These are phyloP conservation scores for Panthera tigris DNA, from an alignment of 2,113 vertebrate genomes.

Conservation along the genomic window DNA sequence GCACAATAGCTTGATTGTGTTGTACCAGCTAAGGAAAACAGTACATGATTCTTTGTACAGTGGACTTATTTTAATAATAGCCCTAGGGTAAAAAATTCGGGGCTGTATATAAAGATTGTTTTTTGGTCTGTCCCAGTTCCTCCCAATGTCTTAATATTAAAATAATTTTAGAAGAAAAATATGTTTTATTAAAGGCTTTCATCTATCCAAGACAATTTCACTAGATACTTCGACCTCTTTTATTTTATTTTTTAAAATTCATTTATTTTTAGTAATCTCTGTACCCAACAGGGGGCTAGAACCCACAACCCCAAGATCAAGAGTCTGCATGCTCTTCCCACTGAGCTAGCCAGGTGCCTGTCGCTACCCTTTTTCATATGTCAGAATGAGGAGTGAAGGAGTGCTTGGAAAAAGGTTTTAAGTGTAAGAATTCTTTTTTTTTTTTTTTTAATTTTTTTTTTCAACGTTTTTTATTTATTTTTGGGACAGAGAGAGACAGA, in stretches of 20 bases:
- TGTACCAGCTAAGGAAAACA: conserved; percentile 32
- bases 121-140: conserved; percentile 6
- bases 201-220: neutral
- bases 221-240: conserved; percentile 1
- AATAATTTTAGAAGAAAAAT: conserved; percentile 23
- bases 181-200: neutral
- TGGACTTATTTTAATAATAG: conserved; percentile 56
- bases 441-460: too few relatives aligned
- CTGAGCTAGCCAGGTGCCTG: too few relatives aligned
- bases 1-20: conserved; percentile 52
- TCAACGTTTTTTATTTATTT: too few relatives aligned
- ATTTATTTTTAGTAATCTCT: too few relatives aligned
- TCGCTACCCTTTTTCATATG: neutral
- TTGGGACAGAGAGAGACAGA: too few relatives aligned
- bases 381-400: neutral
- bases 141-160: conserved; percentile 18
- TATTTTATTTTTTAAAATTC: neutral
- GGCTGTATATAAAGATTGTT: neutral
- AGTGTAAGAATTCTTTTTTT: conserved; percentile 22
- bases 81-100: neutral
- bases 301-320: too few relatives aligned
- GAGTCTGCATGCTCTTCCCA: too few relatives aligned
- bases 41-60: neutral
- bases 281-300: too few relatives aligned
- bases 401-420: conserved; percentile 11